These are phyloP conservation scores for Isurus oxyrinchus DNA, from an alignment of 2,113 vertebrate species.

Conservation along the genomic window DNA sequence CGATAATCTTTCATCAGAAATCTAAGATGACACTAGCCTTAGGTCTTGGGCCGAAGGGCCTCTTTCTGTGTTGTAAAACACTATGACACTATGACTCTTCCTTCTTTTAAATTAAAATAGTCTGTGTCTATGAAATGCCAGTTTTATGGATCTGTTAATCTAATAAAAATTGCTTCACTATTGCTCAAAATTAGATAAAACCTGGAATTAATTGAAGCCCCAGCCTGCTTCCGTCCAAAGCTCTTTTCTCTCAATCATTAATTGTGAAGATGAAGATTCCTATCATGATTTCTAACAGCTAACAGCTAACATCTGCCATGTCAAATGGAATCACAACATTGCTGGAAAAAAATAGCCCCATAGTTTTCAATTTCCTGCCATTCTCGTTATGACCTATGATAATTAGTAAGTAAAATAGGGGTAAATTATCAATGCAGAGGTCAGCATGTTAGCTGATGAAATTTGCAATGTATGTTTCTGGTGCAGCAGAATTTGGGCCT, in stretches of 20 bases:
- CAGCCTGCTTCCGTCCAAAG: not conserved
- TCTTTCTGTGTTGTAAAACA: too few relatives aligned
- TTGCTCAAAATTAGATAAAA: not conserved
- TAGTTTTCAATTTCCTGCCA: not conserved
- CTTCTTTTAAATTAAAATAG: not conserved
- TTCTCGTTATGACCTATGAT: not conserved
- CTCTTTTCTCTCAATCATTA: not conserved
- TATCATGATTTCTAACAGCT: not conserved
- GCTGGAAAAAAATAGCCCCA: not conserved
- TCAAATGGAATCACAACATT: not conserved
- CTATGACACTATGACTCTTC: too few relatives aligned
- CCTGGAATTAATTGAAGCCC: not conserved
- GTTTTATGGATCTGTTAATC: not conserved
- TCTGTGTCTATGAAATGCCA: not conserved
- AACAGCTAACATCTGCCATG: not conserved
- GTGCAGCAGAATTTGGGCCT: not conserved
- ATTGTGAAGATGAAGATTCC: not conserved
- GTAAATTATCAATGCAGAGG: not conserved
- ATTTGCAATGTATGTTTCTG: not conserved
- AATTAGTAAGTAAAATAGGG: not conserved
- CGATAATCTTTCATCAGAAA: not conserved
- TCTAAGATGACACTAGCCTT: not conserved
- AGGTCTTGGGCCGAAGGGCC: not conserved
- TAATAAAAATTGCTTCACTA: not conserved
- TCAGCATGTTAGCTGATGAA: not conserved